Evolutionary conservation across 1,140 invertebrate species (phyloP), one percentile per base, ranked within the genome.

Genomic region (Gyrodactylus salaris): DNA sequence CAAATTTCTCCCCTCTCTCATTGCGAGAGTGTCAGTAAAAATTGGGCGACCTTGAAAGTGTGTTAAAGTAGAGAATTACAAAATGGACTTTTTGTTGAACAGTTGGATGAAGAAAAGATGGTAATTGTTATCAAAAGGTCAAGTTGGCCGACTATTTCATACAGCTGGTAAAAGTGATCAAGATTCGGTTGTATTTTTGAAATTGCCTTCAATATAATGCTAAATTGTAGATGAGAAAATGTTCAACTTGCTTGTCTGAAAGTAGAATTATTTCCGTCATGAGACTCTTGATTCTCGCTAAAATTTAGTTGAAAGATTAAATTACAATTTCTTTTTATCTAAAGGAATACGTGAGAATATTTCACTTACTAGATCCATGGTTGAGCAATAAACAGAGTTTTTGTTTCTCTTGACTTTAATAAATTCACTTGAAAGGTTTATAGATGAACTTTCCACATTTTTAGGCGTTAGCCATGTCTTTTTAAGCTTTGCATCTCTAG

Each of bases 1-100:
- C 0, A 89, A 88, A 84, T 92, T 89, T 70, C 85, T 81, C 0
- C 87, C 86, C 76, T 85, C 82, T 74, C 83, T 83, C 7, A 91
- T 81, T 74, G 86, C 84, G 1, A 88, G 79, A 26, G 84, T 85
- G 71, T 83, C 78, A 16, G 83, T 85, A 78, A 92, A 91, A 71
- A 81, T 84, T 23, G 89, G 89, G 76, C 85, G 79, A 19, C 86
- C 84, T 81, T 85, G 86, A 77, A 76, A 27, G n/a, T n/a, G n/a
- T n/a, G n/a, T n/a, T n/a, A n/a, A n/a, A n/a, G n/a, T n/a, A n/a
- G n/a, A n/a, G n/a, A n/a, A n/a, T n/a, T 54, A n/a, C 34, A 54
- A 54, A 54, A 54, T 7, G 34, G 34, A 16, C n/a, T 54, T 54
- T 7, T 54, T 54, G 34, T 16, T 16, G 34, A 54, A 54, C 34